phyloP scores from a whole-genome alignment of 2,113 vertebrate genomes.

The Campylorhamphus procurvoides region DNA sequence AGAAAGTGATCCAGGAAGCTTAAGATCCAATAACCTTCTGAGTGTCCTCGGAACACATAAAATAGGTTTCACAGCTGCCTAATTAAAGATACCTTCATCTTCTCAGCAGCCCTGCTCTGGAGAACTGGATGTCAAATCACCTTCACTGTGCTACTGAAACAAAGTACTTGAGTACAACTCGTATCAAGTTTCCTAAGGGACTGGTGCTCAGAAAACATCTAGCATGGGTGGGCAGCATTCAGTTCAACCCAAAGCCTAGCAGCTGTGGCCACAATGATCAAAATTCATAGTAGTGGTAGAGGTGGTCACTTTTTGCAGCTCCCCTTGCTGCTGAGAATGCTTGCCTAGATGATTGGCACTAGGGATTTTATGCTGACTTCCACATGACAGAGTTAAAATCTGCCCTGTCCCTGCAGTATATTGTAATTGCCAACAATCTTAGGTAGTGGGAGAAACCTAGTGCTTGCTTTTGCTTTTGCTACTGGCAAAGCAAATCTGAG shows the following conservation, averaged over 20 bases:
- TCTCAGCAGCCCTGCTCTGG: background rate
- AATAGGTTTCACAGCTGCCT: background rate
- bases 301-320: background rate
- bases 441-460: background rate
- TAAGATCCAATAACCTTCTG: background rate
- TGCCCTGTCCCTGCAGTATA: background rate
- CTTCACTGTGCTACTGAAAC: background rate
- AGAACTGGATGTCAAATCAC: background rate
- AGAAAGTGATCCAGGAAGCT: background rate
- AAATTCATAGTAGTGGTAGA: background rate
- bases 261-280: background rate
- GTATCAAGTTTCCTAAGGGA: background rate
- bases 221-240: background rate
- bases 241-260: background rate
- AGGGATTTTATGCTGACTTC: background rate
- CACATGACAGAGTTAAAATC: background rate
- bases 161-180: background rate
- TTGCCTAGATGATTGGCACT: background rate
- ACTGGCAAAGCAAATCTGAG: background rate
- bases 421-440: background rate
- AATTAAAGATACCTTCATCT: background rate
- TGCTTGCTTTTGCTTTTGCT: background rate
- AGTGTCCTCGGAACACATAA: background rate
- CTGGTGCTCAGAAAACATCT: background rate
- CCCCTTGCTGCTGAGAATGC: fast-evolving